Evolutionary conservation across 2,797 vertebrate species (phyloP), one percentile per base, ranked within the genome.

Genomic region (Cyclopterus lumpus): DNA sequence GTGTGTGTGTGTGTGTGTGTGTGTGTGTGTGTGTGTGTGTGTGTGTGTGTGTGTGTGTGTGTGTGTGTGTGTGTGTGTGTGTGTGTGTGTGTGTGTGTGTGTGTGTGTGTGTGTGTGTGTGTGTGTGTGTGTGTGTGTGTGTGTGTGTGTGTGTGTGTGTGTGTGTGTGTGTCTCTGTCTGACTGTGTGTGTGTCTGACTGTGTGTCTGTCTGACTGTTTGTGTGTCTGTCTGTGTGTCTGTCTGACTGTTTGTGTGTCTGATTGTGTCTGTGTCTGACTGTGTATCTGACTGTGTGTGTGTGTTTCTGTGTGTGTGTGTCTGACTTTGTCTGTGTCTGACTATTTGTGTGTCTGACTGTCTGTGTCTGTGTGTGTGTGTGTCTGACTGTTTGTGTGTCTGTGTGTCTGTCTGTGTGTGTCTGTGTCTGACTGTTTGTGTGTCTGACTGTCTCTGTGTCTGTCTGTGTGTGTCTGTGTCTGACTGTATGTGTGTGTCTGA

Each of bases 371-470:
- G 34, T 34, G 34, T 34, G 34, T 34, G 34, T 34, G 34, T 34
- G 34, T 1, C 9, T 38, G 9, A 11, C 36, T 38, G 36, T 36
- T 36, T 28, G 26, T 36, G 36, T 36, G 8, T 10, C 15, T 61
- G 32, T 28, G 6, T 55, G 24, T 12, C 18, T n/a, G 46, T 48
- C 46, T 48, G 20, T 8, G 36, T 38, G 36, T 38, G 2, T 3
- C 53, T 42, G 42, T 75, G 30, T 71, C 20, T 78, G 28, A 1
- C 3, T 51, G 49, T 4, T 8, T 67, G 53, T 54, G 42, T 75
- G 38, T 71, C 16, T 73, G 40, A 28, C 82, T 88, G 83, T 90
- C 72, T 63, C 10, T 16, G 10, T 8, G 16, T 32, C 11, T 11
- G 26, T 28, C 4, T 2, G 26, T 4, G 2, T 28, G 30, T 36